phyloP scores from a whole-genome alignment of 2,797 vertebrate species.

The Eidolon dupreanum region DNA sequence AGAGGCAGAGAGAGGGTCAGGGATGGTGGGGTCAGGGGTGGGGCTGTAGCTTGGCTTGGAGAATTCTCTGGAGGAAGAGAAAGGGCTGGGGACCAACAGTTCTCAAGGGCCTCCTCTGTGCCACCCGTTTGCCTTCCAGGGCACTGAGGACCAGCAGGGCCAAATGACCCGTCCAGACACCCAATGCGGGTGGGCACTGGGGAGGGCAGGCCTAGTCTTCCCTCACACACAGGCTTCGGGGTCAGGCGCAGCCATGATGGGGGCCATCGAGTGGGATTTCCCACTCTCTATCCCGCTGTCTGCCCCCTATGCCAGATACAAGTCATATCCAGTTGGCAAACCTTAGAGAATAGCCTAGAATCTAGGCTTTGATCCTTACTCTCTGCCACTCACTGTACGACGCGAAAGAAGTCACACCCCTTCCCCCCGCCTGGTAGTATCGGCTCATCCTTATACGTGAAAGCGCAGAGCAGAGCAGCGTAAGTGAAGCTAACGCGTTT shows the following conservation, averaged over 20 bases:
- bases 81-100: neutral
- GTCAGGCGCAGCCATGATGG: neutral
- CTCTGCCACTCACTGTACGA: neutral
- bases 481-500: too few relatives aligned
- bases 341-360: neutral
- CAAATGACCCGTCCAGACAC: neutral
- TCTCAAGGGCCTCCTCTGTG: neutral
- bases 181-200: fast-evolving
- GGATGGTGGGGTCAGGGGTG: neutral
- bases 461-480: too few relatives aligned
- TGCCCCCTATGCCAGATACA: neutral
- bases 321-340: neutral
- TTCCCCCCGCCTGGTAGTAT: neutral
- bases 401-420: neutral
- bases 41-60: fast-evolving
- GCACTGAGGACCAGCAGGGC: neutral
- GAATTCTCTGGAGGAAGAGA: neutral
- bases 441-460: neutral
- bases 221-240: neutral
- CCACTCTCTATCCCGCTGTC: neutral
- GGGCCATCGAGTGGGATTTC: neutral
- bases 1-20: neutral
- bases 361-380: neutral
- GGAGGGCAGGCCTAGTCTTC: too few relatives aligned
- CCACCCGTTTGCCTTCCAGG: neutral